phyloP scores from a whole-genome alignment of 2,113 vertebrate species.

The Pedetes capensis region DNA sequence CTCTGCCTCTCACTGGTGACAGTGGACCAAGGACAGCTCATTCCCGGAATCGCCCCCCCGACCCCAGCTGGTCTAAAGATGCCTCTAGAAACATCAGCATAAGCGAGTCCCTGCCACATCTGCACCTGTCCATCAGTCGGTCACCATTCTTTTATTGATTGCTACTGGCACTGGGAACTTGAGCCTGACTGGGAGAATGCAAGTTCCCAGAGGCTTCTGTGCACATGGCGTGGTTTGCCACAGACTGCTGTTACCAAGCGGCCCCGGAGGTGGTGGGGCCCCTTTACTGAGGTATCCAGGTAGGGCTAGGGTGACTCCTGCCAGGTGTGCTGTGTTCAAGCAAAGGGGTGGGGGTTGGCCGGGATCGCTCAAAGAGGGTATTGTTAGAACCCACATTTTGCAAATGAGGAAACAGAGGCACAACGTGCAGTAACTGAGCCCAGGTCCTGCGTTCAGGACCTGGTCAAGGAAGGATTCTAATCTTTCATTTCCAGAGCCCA shows the following conservation, averaged over 20 bases:
- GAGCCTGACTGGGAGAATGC: accelerated
- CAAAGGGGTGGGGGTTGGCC: not conserved
- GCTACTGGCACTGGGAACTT: not conserved
- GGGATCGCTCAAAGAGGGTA: not conserved
- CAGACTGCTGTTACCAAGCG: accelerated
- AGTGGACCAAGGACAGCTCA: too few relatives aligned
- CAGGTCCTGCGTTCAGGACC: accelerated
- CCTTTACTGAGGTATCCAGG: accelerated
- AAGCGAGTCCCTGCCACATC: not conserved
- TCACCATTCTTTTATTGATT: accelerated
- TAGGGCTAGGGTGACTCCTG: not conserved
- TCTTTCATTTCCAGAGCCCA: too few relatives aligned
- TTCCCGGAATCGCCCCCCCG: accelerated
- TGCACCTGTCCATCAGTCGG: accelerated
- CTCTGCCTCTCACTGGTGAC: not conserved
- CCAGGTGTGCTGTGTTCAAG: too few relatives aligned
- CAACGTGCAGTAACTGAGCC: not conserved
- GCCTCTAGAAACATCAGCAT: not conserved
- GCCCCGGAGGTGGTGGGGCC: accelerated
- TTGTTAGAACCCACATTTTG: not conserved
- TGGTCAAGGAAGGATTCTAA: too few relatives aligned
- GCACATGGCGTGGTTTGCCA: not conserved
- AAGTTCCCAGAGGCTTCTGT: not conserved
- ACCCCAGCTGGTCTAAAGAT: not conserved
- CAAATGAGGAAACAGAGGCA: not conserved